These are phyloP conservation scores for Paracanthobrama guichenoti DNA, from an alignment of 2,113 vertebrate species.

Conservation along the genomic window DNA sequence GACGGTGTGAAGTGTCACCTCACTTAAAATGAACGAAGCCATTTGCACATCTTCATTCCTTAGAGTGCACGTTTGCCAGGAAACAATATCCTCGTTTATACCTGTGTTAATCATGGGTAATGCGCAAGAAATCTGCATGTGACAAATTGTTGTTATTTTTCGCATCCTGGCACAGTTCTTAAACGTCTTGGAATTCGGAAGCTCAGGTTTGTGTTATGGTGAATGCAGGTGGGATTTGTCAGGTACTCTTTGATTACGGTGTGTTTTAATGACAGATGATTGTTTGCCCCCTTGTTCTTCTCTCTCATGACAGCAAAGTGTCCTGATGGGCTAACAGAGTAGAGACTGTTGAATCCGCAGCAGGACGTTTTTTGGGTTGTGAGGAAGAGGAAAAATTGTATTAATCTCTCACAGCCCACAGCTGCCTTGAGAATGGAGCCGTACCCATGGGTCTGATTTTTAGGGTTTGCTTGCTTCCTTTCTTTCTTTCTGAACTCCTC, in stretches of 20 bases:
- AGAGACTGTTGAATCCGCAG: conserved; percentile 69
- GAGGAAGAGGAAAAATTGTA: background rate
- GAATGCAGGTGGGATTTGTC: background rate
- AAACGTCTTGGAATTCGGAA: background rate
- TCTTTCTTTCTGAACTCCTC: conserved; percentile 62
- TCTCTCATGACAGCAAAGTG: background rate
- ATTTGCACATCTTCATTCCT: conserved; percentile 32
- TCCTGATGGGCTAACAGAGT: background rate
- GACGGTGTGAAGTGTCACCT: conserved; percentile 26
- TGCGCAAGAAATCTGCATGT: conserved; percentile 39
- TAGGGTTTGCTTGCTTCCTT: conserved; percentile 67
- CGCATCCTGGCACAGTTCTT: background rate
- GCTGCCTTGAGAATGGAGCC: conserved; percentile 67
- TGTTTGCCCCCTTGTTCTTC: background rate
- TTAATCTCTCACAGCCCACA: background rate
- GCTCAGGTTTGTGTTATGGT: background rate
- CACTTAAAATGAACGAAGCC: conserved; percentile 28
- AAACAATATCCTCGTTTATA: conserved; percentile 28
- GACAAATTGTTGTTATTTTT: background rate
- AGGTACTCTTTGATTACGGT: background rate
- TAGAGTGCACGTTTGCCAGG: background rate
- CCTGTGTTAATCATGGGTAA: background rate
- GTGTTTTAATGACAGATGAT: background rate
- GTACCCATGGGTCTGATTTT: conserved; percentile 70
- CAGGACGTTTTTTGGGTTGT: conserved; percentile 20